Conservation (phyloP, 2,113 vertebrate species). For the Oenanthe oenanthe region DNA sequence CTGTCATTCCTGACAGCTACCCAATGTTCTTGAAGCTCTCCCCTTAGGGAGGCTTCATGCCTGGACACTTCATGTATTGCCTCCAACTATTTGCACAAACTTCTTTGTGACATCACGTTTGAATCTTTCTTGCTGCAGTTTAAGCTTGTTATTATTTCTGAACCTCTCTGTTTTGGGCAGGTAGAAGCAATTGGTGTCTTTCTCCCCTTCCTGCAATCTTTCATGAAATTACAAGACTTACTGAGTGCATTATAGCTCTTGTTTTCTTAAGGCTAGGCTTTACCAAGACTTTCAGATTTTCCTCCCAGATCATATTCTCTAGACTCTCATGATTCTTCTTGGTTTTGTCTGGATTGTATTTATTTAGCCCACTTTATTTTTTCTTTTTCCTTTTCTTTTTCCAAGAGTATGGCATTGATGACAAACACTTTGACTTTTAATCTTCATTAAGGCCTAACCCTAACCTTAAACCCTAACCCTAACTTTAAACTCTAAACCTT, state of each 20-base stretch:
- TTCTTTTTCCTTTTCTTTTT: background rate
- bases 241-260: background rate
- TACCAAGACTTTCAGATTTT: background rate
- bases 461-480: background rate
- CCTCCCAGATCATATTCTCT: background rate
- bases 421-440: slow-evolving; percentile 25
- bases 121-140: background rate
- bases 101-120: background rate
- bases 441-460: background rate
- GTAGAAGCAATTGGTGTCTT: background rate
- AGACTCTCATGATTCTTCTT: background rate
- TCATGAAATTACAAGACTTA: background rate
- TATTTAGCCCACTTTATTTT: background rate
- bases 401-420: background rate
- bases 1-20: background rate
- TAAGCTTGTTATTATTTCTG: background rate
- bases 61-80: background rate
- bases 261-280: background rate
- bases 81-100: background rate
- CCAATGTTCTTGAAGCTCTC: background rate
- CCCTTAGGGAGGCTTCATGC: background rate
- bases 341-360: background rate
- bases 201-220: background rate
- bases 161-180: background rate
- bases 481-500: background rate